Evolutionary conservation across 2,113 vertebrate species (phyloP), one percentile per base, ranked within the genome.

Genomic region (Calyptommatus sinebrachiatus): DNA sequence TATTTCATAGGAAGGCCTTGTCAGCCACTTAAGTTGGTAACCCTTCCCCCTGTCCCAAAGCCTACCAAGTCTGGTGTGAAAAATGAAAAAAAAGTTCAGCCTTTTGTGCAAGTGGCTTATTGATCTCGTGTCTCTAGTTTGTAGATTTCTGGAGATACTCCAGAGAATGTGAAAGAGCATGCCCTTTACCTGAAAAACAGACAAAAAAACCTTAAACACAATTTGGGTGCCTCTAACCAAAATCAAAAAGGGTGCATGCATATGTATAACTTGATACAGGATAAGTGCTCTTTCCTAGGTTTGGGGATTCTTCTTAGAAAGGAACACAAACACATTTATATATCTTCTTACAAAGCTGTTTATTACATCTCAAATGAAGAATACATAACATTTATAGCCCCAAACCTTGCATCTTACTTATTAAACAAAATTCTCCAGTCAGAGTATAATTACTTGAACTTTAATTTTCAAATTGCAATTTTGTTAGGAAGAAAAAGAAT

Each of bases 71-170:
- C 50, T 70, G 16, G 35, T 71, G 61, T 62, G 76, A 70, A 70
- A 57, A 31, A 70, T 22, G 28, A 62, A 71, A 61, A 31, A 50
- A 31, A 62, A 28, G 67, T 24, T 61, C 35, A 46, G 68, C 67
- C 77, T 28, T 46, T 60, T 45, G 67, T 71, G 77, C 67, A 78
- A 61, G 67, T 45, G 60, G 31, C 16, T 28, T 46, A 78, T 71
- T 71, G 77, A 71, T 78, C 68, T 69, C 67, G n/a, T 71, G 53
- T 78, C 31, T 71, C 77, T 78, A 28, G 31, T 71, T 62, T 62
- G 53, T 46, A 71, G 31, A 57, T 62, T 71, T 61, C 35, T 71
- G 26, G 68, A 61, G 53, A 71, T 78, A 46, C 53, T 78, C 53
- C 61, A n/a, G 35, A 70, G 67, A 78, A 61, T 41, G 24, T 45